Evolutionary conservation across 2,113 vertebrate genomes (phyloP).

Genomic region (Mixornis gularis): DNA sequence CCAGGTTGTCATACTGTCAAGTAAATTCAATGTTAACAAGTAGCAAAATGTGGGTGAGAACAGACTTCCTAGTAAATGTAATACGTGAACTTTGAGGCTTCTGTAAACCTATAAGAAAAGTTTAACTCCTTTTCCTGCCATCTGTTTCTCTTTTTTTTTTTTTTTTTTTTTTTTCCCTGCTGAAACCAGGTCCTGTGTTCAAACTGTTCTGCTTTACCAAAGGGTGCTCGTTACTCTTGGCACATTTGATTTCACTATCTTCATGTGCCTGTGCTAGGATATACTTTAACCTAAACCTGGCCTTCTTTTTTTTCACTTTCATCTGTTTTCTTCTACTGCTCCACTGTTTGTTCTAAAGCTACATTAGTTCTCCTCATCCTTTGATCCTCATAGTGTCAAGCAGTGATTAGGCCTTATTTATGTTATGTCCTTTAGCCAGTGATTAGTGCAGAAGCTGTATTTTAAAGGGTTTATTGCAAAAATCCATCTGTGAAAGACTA

Average conservation of each 20-base stretch:
- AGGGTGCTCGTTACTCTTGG: neutral
- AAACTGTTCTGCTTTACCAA: constrained; percentile 10
- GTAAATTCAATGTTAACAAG: neutral
- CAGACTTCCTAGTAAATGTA: neutral
- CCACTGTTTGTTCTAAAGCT: neutral
- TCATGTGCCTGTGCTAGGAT: neutral
- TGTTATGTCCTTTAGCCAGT: neutral
- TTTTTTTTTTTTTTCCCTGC: neutral
- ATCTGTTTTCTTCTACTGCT: neutral
- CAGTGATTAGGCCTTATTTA: neutral
- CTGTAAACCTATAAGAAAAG: neutral
- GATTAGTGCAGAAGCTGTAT: constrained; percentile 25
- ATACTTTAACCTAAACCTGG: neutral
- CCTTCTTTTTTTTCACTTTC: neutral
- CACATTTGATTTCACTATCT: neutral
- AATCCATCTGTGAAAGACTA: neutral
- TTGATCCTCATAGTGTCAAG: neutral
- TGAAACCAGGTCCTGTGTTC: neutral
- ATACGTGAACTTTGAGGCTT: neutral
- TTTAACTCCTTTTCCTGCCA: neutral
- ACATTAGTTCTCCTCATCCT: neutral
- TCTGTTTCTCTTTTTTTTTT: neutral
- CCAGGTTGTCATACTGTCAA: neutral
- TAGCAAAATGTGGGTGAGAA: neutral
- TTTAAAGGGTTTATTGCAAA: constrained; percentile 39